These are phyloP conservation scores for Crocuta crocuta DNA, from an alignment of 2,113 vertebrate species.

Conservation along the genomic window DNA sequence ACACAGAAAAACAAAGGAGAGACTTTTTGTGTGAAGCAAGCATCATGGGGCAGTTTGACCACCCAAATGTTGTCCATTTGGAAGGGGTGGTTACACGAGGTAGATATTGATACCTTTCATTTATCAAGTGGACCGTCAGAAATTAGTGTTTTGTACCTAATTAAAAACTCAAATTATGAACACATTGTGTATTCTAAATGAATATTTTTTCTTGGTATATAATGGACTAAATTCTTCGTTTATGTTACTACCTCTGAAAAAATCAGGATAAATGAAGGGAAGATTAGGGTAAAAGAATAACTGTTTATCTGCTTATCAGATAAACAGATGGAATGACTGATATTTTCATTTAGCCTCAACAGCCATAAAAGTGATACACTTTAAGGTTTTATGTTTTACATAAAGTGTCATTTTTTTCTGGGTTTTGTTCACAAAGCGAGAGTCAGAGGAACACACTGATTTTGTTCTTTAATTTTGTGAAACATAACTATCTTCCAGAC, in stretches of 20 bases:
- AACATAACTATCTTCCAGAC: slow-evolving; percentile 67
- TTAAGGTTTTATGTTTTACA: slow-evolving; percentile 77
- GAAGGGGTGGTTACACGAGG: slow-evolving; percentile 98
- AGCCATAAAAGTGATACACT: slow-evolving; percentile 66
- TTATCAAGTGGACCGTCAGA: slow-evolving; percentile 38
- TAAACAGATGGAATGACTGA: background rate
- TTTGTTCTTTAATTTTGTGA: slow-evolving; percentile 83
- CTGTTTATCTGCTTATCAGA: background rate
- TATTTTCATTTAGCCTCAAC: slow-evolving; percentile 79
- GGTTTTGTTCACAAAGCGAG: slow-evolving; percentile 76
- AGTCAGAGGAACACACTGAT: slow-evolving; percentile 75
- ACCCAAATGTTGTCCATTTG: slow-evolving; percentile 98
- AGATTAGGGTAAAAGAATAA: slow-evolving; percentile 77
- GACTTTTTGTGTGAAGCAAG: slow-evolving; percentile 99
- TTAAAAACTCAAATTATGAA: slow-evolving; percentile 70
- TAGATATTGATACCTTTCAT: slow-evolving; percentile 76
- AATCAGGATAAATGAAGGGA: background rate
- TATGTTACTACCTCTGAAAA: slow-evolving; percentile 63
- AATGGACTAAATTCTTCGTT: slow-evolving; percentile 78
- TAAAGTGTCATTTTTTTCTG: slow-evolving; percentile 72
- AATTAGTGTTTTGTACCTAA: slow-evolving; percentile 60
- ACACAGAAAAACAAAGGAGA: slow-evolving; percentile 97
- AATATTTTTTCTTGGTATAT: slow-evolving; percentile 70
- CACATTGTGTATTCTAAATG: slow-evolving; percentile 62
- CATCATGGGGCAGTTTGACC: slow-evolving; percentile 99